These are phyloP conservation scores for Laticauda colubrina DNA, from an alignment of 2,113 vertebrate genomes.

Conservation along the genomic window DNA sequence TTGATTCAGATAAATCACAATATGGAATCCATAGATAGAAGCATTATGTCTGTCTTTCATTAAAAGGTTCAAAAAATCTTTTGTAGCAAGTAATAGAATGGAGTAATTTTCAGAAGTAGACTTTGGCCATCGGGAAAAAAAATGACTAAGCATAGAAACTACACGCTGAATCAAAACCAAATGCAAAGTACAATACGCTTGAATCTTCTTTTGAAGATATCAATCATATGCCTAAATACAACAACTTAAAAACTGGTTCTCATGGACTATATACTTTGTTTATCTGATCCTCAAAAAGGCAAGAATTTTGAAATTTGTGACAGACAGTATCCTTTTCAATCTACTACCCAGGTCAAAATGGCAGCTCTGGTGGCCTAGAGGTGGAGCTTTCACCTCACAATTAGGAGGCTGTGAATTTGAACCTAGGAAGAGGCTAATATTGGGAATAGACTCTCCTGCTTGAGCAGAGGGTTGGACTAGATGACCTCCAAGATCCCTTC, in stretches of 20 bases:
- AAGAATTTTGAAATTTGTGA: background rate
- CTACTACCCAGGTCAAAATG: background rate
- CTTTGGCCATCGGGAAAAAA: background rate
- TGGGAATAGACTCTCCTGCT: too few relatives aligned
- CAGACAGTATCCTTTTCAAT: background rate
- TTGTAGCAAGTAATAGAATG: background rate
- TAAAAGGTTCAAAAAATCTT: background rate
- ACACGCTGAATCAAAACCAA: background rate
- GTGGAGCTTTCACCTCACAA: too few relatives aligned
- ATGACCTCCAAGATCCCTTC: too few relatives aligned
- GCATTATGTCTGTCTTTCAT: rapidly evolving
- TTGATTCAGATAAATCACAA: slow-evolving; percentile 24
- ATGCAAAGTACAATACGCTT: background rate
- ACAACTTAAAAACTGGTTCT: background rate
- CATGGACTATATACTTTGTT: background rate
- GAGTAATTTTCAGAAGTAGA: background rate
- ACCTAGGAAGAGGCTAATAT: too few relatives aligned
- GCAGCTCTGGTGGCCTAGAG: too few relatives aligned
- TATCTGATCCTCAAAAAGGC: background rate
- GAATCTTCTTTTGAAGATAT: background rate
- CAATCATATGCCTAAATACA: background rate
- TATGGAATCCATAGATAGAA: background rate
- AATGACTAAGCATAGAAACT: background rate
- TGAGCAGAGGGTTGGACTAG: too few relatives aligned
- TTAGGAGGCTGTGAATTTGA: too few relatives aligned